These are phyloP conservation scores for Mactra quadrangularis DNA, from an alignment of 1,140 invertebrate genomes.

Conservation along the genomic window DNA sequence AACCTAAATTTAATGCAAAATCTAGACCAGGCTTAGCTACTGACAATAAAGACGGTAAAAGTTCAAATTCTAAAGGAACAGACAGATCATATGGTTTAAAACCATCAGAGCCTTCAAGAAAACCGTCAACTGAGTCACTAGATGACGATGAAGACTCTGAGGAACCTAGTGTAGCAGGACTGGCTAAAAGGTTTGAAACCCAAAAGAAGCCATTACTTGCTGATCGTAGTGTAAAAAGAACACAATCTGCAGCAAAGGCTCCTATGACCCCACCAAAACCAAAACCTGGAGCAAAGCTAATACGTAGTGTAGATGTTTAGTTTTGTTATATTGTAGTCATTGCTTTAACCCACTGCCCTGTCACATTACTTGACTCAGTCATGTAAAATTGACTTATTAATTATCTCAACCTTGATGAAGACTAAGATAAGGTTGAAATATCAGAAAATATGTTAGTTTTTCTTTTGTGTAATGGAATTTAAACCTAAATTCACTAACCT, in stretches of 20 bases:
- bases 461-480: too few relatives aligned
- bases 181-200: conserved; percentile 46
- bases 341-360: too few relatives aligned
- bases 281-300: conserved; percentile 34
- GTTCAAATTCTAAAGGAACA: neutral
- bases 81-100: neutral
- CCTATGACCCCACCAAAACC: conserved; percentile 61
- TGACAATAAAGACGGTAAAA: neutral
- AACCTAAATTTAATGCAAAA: conserved; percentile 57
- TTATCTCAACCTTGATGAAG: too few relatives aligned
- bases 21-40: conserved; percentile 19
- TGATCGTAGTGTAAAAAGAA: conserved; percentile 32
- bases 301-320: conserved; percentile 56
- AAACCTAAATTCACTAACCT: too few relatives aligned
- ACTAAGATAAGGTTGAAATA: too few relatives aligned
- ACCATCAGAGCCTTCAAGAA: conserved; percentile 20
- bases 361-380: too few relatives aligned
- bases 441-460: too few relatives aligned
- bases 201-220: conserved; percentile 53
- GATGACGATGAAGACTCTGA: conserved; percentile 52
- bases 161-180: conserved; percentile 51
- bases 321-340: too few relatives aligned
- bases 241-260: conserved; percentile 31
- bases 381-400: too few relatives aligned
- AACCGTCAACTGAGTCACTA: conserved; percentile 54